Base-by-base conservation (phyloP, 1,140 invertebrate genomes). In the Drosophila kikkawai region DNA sequence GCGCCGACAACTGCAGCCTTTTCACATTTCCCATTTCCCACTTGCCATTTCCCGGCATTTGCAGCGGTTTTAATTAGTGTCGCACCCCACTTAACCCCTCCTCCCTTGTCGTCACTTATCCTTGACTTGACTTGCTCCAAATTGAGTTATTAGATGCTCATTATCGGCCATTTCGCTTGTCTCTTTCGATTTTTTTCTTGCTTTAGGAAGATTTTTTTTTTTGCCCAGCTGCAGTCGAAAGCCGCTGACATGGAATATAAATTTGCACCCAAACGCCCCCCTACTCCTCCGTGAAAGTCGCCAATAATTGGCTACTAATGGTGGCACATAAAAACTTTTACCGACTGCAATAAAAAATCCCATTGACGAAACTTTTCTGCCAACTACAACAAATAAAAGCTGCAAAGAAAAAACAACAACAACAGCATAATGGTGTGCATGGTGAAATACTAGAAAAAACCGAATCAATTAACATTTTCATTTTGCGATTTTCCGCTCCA, bases 291-390 rank as follows among this genome's bases (percentile, higher is more conserved):
- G 34, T 71, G 73, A 80, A 84, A 87, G 84, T 88, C 84, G 80
- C 84, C 84, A 87, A 87, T 87, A 87, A 87, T 87, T 87, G 84
- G 84, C 84, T 88, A 84, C 84, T 87, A 87, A 87, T 87, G 84
- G 84, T 68, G 80, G 60, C 85, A 80, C 84, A 87, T 87, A 83
- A 87, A 88, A 86, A 83, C 80, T 87, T 83, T 83, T 68, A 63
- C 55, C 73, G 77, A 77, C 74, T 88, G 83, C 83, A 87, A 87
- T 88, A 87, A 88, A 86, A 86, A 82, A 68, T 75, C 47, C 71
- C 59, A 79, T 79, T 79, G 75, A 79, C 77, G 71, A 73, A 79
- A 79, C 77, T 79, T 79, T 78, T 65, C 66, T 65, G 44, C 39
- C 63, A 79, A 79, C 58, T 73, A 79, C 53, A 71, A 63, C 45